A percentile compares a stretch with the other conserved stretches of the same genome.
Evolutionary conservation across 2,888 invertebrate species (phyloP).

Genomic region (Xestia c-nigrum): DNA sequence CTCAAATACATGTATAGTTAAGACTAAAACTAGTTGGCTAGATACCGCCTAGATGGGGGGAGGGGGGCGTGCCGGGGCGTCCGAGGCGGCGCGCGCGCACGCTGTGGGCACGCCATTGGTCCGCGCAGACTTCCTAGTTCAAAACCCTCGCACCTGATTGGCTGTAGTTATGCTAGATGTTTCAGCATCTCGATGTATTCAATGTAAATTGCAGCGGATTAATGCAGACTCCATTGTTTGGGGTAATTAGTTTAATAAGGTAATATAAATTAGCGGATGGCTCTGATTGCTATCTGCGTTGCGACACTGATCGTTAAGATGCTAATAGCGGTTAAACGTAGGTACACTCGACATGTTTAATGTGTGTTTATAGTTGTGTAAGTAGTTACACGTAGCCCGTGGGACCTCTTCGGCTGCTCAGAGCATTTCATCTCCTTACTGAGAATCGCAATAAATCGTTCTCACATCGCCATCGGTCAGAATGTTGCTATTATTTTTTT

Average conservation of each 20-base stretch:
- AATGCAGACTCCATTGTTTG: conserved; percentile 68
- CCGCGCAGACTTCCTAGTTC: conserved; percentile 59
- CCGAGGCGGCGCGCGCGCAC: conserved; percentile 77
- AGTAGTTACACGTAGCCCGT: not conserved
- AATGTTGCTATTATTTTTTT: conserved; percentile 6
- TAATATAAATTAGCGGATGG: conserved; percentile 59
- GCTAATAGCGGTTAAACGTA: conserved; percentile 41
- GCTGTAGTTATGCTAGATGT: conserved; percentile 54
- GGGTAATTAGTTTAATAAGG: conserved; percentile 65
- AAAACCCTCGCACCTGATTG: conserved; percentile 52
- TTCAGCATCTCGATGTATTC: conserved; percentile 58
- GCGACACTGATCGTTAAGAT: conserved; percentile 59
- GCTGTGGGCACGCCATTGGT: conserved; percentile 63
- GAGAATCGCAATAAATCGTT: conserved; percentile 15
- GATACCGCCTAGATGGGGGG: conserved; percentile 60
- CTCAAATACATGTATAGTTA: conserved; percentile 44
- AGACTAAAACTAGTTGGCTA: conserved; percentile 59
- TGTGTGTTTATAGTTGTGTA: conserved; percentile 14
- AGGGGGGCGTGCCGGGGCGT: conserved; percentile 66
- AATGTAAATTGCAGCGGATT: conserved; percentile 65
- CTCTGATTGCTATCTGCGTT: conserved; percentile 55
- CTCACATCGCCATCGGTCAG: not conserved
- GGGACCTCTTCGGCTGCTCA: conserved; percentile 3
- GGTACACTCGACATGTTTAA: conserved; percentile 26
- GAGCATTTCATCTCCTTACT: conserved; percentile 15